Evolutionary conservation across 2,888 invertebrate species (phyloP).

Genomic region (Choristoneura rosaceana): DNA sequence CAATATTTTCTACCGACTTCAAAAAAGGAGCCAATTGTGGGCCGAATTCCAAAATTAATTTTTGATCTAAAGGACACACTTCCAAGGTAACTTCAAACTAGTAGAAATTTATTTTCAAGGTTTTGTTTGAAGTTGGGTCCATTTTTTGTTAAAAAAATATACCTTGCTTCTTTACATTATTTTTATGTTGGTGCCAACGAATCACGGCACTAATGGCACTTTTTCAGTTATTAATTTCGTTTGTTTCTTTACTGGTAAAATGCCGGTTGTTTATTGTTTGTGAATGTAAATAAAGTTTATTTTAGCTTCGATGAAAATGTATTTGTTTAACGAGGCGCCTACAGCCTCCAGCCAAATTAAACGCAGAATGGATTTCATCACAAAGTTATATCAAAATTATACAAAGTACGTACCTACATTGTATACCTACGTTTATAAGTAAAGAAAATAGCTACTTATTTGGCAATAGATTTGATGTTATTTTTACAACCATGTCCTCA

Average conservation of each 20-base stretch:
- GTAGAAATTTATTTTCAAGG: too few species aligned
- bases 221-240: neutral
- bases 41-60: too few species aligned
- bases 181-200: neutral
- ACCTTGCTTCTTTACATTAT: too few species aligned
- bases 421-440: neutral
- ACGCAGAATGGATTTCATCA: neutral
- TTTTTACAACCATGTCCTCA: neutral
- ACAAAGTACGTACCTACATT: neutral
- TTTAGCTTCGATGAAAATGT: neutral
- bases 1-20: too few species aligned
- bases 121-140: too few species aligned
- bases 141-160: too few species aligned
- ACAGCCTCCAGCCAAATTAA: neutral
- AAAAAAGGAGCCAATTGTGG: too few species aligned
- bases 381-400: neutral
- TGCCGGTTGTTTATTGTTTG: neutral
- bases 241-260: neutral
- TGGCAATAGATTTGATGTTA: too few species aligned
- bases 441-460: too few species aligned
- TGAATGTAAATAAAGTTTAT: neutral
- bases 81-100: too few species aligned
- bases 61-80: too few species aligned
- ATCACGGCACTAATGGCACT: neutral
- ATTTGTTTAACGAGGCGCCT: neutral